Evolutionary conservation across 2,888 invertebrate genomes (phyloP).

Genomic region (Quadriops clusia): DNA sequence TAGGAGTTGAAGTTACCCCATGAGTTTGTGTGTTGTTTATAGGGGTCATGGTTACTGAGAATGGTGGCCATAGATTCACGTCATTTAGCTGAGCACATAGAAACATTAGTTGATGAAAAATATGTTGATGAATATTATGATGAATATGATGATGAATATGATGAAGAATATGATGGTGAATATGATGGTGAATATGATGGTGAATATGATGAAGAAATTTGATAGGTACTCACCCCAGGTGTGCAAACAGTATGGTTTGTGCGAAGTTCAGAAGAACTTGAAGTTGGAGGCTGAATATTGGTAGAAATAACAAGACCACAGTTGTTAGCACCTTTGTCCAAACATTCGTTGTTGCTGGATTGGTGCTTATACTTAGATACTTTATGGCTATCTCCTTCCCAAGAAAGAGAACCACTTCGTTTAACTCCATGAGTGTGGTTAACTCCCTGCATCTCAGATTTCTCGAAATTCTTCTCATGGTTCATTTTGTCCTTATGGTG

Average conservation of each 20-base stretch:
- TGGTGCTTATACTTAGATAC: constrained; percentile 42
- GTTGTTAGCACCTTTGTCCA: constrained; percentile 6
- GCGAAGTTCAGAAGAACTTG: constrained; percentile 7
- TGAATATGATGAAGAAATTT: not conserved
- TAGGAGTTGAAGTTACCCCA: constrained; percentile 21
- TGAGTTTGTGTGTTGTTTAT: constrained; percentile 29
- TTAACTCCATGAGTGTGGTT: constrained; percentile 42
- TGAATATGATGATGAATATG: not conserved
- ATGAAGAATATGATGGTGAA: not conserved
- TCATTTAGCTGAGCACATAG: constrained; percentile 27
- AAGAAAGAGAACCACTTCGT: constrained; percentile 48
- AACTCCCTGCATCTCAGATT: constrained; percentile 16
- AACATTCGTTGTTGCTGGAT: constrained; percentile 16
- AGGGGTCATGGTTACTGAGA: constrained; percentile 41
- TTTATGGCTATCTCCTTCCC: constrained; percentile 48
- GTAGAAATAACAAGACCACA: constrained; percentile 8
- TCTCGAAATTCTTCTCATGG: constrained; percentile 19
- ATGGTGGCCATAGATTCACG: constrained; percentile 49
- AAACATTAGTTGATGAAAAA: not conserved
- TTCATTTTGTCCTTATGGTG: constrained; percentile 23
- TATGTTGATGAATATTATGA: not conserved
- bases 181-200: not conserved
- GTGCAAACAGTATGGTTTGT: constrained; percentile 19
- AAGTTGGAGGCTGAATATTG: constrained; percentile 7
- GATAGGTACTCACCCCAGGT: constrained; percentile 19